Base-by-base conservation (phyloP, 2,113 vertebrate species). In the Equus quagga region DNA sequence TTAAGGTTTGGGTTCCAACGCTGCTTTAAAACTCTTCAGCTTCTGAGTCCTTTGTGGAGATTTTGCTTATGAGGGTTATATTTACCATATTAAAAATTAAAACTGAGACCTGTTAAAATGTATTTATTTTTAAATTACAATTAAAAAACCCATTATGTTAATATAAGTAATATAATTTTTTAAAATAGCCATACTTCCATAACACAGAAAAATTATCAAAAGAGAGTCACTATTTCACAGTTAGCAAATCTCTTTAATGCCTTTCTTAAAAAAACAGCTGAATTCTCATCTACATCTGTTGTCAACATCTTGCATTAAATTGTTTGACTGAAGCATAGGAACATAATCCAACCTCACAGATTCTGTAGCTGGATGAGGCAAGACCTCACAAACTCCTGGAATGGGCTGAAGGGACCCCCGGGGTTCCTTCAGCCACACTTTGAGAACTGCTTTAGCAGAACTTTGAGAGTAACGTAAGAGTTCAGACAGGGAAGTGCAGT, bases 381-480 rank as follows among this genome's bases (percentile, higher is more conserved):
- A 51, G 56, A 11, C 56, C 80, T 67, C 26, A 18, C 17, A 31
- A 14, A 70, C 64, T 33, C 14, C 21, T 10, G 7, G 15, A 4
- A 41, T n/a, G 28, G 18, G 24, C 8, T 33, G 0, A 5, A 8
- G 18, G 33, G 12, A 5, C 36, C 31, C 64, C 21, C 11, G 1
- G 3, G 0, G 31, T 0, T 19, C 28, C 26, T 28, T 0, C 62
- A 58, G 11, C 11, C 64, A 28, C 14, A 3, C n/a, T 46, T 33
- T n/a, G 36, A 65, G 91, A 49, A 28, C 58, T n/a, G n/a, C 70
- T 13, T 0, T 8, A 10, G 51, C 3, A 8, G 21, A 8, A 5
- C 36, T 2, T 8, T 21, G 21, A 9, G 7, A 44, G 19, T 3
- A 0, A 5, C 2, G 0, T 6, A 1, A 2, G 65, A 7, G 67